Evolutionary conservation across 2,113 vertebrate genomes (phyloP), one percentile per base, ranked within the genome.

Genomic region (Phalacrocorax aristotelis): DNA sequence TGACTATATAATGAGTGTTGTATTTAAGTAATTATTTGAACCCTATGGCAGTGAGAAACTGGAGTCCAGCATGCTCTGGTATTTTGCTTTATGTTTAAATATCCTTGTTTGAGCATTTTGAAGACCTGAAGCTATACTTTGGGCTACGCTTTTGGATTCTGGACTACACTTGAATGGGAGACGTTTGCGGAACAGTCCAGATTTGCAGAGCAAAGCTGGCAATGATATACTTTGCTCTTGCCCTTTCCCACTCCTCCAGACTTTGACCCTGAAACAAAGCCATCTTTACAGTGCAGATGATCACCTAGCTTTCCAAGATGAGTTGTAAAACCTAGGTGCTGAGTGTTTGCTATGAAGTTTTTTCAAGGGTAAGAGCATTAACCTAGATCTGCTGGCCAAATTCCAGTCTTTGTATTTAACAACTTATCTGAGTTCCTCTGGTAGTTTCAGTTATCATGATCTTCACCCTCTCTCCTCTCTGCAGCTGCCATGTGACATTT

Each of bases 11-110:
- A 90, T 52, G 26, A 94, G 22, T 16, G 58, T 62, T 57, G 58
- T 91, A 52, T 88, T 89, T 89, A 74, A 68, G 84, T 83, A 96
- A 93, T 95, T 90, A 85, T 93, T 95, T 91, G 81, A 93, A 91
- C 58, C 89, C 89, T 36, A 30, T 95, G 78, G n/a, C 62, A 83
- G 58, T 34, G 78, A 77, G 40, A 80, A 74, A 69, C 66, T 8
- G 3, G 84, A 61, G 68, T 27, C 11, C 6, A 46, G 19, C 23
- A 57, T 2, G 6, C 29, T n/a, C 44, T 90, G 26, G 32, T 74
- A 38, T 60, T 91, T 89, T 85, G n/a, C 7, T 91, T 66, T 75
- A 10, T 21, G 13, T 77, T 80, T 77, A 51, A 78, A 85, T 51
- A 64, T 30, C 38, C 18, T 36, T 18, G 5, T 21, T 16, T 3